A percentile compares a stretch with the other conserved stretches of the same genome.
phyloP scores from a whole-genome alignment of 1,140 invertebrate species.

The Mizuhopecten yessoensis region DNA sequence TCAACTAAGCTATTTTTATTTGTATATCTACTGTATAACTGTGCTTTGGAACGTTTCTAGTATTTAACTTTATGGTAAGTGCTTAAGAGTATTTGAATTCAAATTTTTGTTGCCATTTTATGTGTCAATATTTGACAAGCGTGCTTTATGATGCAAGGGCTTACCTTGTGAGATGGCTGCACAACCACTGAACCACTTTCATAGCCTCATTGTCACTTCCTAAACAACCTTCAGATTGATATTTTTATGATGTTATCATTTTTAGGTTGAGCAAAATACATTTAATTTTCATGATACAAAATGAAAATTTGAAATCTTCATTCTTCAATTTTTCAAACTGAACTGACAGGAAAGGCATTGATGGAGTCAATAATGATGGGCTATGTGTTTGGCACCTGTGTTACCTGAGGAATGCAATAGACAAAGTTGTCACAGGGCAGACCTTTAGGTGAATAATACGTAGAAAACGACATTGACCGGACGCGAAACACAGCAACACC shows the following conservation, averaged over 20 bases:
- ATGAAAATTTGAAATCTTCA: constrained; percentile 40
- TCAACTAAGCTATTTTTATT: background rate
- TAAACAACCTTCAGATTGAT: constrained; percentile 8
- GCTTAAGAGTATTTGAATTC: background rate
- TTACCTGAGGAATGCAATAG: background rate
- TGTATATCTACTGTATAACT: background rate
- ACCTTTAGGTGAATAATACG: background rate
- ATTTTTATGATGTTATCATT: constrained; percentile 27
- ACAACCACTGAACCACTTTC: background rate
- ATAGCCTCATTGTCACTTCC: background rate
- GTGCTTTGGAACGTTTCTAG: background rate
- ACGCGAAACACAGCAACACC: background rate
- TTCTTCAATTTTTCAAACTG: background rate
- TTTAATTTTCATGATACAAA: constrained; percentile 24
- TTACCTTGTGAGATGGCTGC: background rate
- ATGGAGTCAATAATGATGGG: constrained; percentile 13
- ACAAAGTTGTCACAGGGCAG: background rate
- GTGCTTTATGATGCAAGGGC: background rate
- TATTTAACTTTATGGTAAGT: constrained; percentile 19
- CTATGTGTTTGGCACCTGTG: background rate
- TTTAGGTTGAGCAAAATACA: background rate
- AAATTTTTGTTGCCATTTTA: background rate
- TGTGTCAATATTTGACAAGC: background rate
- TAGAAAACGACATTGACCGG: background rate
- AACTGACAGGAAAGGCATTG: constrained; percentile 9